Evolutionary conservation across 2,797 vertebrate species (phyloP).

Genomic region (Parauchenoglanis ngamensis): DNA sequence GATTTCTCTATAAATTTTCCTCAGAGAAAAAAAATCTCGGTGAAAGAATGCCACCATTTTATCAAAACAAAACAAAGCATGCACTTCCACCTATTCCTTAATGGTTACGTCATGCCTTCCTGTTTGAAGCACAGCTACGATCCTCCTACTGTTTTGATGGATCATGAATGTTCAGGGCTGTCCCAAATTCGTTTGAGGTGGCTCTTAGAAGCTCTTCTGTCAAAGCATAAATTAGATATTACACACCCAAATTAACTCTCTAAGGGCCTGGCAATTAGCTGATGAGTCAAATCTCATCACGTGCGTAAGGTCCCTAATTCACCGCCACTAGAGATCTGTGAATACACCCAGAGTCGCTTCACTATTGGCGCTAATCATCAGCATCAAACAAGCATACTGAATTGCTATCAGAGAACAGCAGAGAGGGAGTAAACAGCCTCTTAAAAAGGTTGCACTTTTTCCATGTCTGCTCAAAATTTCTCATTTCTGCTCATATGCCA

Average conservation of each 20-base stretch:
- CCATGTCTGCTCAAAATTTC: neutral
- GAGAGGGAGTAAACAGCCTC: neutral
- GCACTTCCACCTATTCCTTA: neutral
- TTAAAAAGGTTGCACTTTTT: neutral
- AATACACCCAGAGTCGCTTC: neutral
- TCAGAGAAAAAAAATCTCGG: neutral
- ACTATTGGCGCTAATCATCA: neutral
- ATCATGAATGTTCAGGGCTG: neutral
- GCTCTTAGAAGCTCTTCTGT: neutral
- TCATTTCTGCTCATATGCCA: neutral
- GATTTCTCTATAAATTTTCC: neutral
- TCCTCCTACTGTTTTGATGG: neutral
- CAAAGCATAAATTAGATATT: neutral
- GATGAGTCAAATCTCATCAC: neutral
- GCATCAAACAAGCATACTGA: neutral
- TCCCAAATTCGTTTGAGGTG: neutral
- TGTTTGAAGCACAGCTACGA: neutral
- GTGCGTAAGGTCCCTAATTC: neutral
- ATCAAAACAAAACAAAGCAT: neutral
- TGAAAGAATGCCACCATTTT: neutral
- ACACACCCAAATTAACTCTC: slow-evolving; percentile 5
- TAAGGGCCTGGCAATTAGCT: neutral
- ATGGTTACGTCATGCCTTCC: neutral
- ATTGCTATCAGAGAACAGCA: neutral
- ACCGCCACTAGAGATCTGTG: neutral